Base-by-base conservation (phyloP, 2,113 vertebrate genomes). In the Triplophysa siluroides region DNA sequence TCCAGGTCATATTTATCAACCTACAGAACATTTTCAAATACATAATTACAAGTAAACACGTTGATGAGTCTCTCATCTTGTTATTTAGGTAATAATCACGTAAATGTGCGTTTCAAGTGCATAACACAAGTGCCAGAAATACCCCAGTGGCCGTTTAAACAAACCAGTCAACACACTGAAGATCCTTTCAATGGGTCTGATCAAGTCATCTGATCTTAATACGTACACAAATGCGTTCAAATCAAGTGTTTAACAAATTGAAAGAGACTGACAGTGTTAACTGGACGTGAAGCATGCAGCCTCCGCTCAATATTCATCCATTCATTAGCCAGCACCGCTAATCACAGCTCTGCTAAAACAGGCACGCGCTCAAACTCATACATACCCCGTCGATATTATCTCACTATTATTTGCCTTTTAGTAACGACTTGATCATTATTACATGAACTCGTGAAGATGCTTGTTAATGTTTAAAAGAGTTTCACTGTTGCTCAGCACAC, bases 401-500 rank as follows among this genome's bases (percentile, higher is more conserved):
- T 88, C 89, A 90, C 74, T 88, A 78, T 70, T 83, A 81, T 0
- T 90, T 82, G 84, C 78, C 83, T 72, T 54, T 74, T 24, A 70
- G 54, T 73, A 65, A 78, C 85, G 45, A 47, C 70, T 79, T 86
- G 83, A 65, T 89, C 92, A 92, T 93, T 90, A 87, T 92, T 90
- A 52, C 60, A n/a, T 73, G 16, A 83, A 89, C 82, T 84, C 81
- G 82, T 67, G 70, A 82, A 61, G 72, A 65, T 10, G 80, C 87
- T 88, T 85, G 63, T 87, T 76, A 72, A 76, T 83, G 64, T 54
- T 43, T 79, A 85, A 87, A 87, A 80, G 85, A 85, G 86, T 85
- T 81, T 77, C 79, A 85, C 86, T 89, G 88, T 87, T 86, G 63
- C 38, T 68, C 85, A 90, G 92, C 92, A 93, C 91, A 89, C 91